These are phyloP conservation scores for Physella acuta DNA, from an alignment of 1,140 invertebrate genomes.

Conservation along the genomic window DNA sequence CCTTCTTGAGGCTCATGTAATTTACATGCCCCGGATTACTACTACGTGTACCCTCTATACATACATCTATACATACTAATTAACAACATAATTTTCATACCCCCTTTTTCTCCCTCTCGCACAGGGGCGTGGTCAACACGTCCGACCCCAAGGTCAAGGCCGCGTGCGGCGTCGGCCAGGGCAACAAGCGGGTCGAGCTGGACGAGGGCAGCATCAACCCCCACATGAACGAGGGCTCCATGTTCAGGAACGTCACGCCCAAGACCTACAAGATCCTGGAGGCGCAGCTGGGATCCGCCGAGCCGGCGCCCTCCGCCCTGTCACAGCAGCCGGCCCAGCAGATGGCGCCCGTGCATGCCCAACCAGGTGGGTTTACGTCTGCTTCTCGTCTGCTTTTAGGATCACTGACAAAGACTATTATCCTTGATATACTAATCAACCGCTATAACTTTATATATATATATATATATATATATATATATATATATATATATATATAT, in stretches of 20 bases:
- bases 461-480: no score
- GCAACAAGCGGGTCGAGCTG: slow-evolving; percentile 27
- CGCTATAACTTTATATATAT: no score
- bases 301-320: slow-evolving; percentile 15
- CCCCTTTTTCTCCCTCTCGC: no score
- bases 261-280: slow-evolving; percentile 47
- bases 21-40: no score
- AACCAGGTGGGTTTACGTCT: slow-evolving; percentile 2
- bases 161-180: slow-evolving; percentile 7
- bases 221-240: slow-evolving; percentile 37
- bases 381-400: not conserved
- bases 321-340: slow-evolving; percentile 9
- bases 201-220: slow-evolving; percentile 38
- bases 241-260: slow-evolving; percentile 40
- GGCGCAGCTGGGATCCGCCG: slow-evolving; percentile 32
- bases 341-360: slow-evolving; percentile 17
- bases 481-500: no score
- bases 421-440: no score
- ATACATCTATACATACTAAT: no score
- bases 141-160: slow-evolving; percentile 20
- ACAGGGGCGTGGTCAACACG: slow-evolving; percentile 29
- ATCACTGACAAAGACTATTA: no score
- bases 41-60: no score
- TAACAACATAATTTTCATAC: no score
- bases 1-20: no score